Evolutionary conservation across 2,888 invertebrate genomes (phyloP), one percentile per base, ranked within the genome.

Genomic region (Caenorhabditis afra): DNA sequence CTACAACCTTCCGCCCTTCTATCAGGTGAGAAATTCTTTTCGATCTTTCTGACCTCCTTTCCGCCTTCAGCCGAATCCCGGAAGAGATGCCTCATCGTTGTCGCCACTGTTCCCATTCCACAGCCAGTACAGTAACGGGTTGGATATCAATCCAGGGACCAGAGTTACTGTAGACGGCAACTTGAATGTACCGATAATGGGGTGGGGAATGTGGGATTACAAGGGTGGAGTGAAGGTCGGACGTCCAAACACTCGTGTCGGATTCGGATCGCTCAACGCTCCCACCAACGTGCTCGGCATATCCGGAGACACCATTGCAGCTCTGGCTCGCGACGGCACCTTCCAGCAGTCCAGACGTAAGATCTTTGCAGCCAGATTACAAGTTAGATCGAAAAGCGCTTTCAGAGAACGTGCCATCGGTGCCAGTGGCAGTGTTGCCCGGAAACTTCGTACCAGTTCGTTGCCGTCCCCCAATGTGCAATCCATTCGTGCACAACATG

Each of bases 151-250:
- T 68, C 88, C 88, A 8, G 88, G 87, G 12, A 83, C 79, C 18
- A 77, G 86, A 39, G 81, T 86, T 5, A 86, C 85, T 1, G 85
- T 88, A 16, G 85, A 88, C 44, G 88, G 88, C 22, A 86, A 87
- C 61, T 70, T 88, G 55, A 87, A 87, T 62, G 86, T 86, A 7
- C 87, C 87, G 10, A 75, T 86, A 11, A 80, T 85, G 50, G 87
- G 87, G 18, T 87, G 87, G 88, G 88, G 88, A 53, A 85, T 88
- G 22, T 87, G 85, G 85, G 88, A 88, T 75, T 86, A 86, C 57
- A 87, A 86, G 55, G 87, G 87, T 81, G 87, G 86, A 62, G 66
- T 87, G 3, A 82, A 84, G 49, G 83, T 82, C 4, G 86, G 86
- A 53, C 80, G 85, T 14, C 85, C 86, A 3, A 86, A 87, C 52